These are phyloP conservation scores for Periophthalmodon schlosseri DNA, from an alignment of 2,113 vertebrate species.

Conservation along the genomic window DNA sequence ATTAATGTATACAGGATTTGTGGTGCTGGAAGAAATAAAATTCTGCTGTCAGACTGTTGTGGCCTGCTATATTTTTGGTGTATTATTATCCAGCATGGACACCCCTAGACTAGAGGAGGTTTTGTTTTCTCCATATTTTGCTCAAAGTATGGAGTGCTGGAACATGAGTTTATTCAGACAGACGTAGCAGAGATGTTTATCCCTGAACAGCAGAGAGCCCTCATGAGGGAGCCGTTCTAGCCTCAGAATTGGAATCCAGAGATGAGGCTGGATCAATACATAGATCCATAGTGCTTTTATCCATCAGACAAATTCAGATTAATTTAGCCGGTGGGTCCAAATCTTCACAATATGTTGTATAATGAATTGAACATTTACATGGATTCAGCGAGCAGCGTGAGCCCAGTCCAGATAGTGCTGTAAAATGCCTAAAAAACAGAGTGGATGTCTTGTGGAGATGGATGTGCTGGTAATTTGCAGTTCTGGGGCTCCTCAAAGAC, in stretches of 20 bases:
- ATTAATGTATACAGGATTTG: too few species aligned
- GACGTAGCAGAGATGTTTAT: background rate
- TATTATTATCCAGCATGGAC: too few species aligned
- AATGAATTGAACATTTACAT: background rate
- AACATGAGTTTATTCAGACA: background rate
- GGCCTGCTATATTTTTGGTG: too few species aligned
- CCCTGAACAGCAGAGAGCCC: background rate
- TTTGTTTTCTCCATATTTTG: background rate
- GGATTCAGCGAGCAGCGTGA: background rate
- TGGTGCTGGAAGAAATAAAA: too few species aligned
- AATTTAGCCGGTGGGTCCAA: background rate
- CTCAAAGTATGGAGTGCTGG: background rate
- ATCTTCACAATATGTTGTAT: background rate
- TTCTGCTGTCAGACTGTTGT: too few species aligned
- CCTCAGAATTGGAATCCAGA: conserved; percentile 29
- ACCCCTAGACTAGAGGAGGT: background rate
- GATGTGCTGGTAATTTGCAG: conserved; percentile 37
- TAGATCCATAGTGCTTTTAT: conserved; percentile 3
- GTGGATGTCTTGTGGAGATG: conserved; percentile 19
- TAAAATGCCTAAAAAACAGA: background rate
- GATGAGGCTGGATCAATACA: conserved; percentile 32
- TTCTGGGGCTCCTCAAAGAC: conserved; percentile 27
- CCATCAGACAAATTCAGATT: conserved; percentile 7
- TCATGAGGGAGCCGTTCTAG: background rate
- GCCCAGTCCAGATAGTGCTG: conserved; percentile 9